Base-by-base conservation (phyloP, 2,113 vertebrate genomes). In the Laticauda colubrina region DNA sequence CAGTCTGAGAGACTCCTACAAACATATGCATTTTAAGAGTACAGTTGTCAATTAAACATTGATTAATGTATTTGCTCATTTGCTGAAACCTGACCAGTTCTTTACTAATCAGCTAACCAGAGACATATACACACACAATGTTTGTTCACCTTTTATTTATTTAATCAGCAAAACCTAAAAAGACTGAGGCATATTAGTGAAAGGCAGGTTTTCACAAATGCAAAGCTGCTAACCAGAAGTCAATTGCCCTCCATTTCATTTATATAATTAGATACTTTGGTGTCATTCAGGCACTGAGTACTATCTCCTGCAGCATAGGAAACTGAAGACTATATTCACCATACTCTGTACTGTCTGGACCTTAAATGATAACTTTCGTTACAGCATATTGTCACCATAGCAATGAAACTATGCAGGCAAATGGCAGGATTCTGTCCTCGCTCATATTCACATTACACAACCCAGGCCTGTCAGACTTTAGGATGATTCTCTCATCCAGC, bases 1-100 rank as follows among this genome's bases (percentile, higher is more conserved):
- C 94, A n/a, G 96, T 97, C 97, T 96, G 94, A 93, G 94, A 96
- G 97, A 96, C 97, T 98, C 96, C 96, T 96, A 94, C 43, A 24
- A 95, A 95, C 92, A 90, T 85, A 5, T 95, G 95, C 93, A 97
- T 96, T 97, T 96, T 97, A 97, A 4, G 34, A 97, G 96, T 96
- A 95, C 91, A 87, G 96, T 95, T 97, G 96, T 95, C 91, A 93
- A 96, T 95, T 95, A 91, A 95, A 94, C 29, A 87, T 92, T 94
- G 96, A 97, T 97, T 97, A 96, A 97, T 97, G 94, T 95, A 90
- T 96, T 96, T 94, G 94, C 34, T 90, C 94, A 90, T 96, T 96
- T 94, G 94, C 43, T 88, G 90, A 91, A 89, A 91, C 93, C 86
- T 64, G 55, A 54, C 43, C 75, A 88, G 11, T 75, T 87, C 89